Conservation (phyloP, 2,113 vertebrate species). For the Morone saxatilis region DNA sequence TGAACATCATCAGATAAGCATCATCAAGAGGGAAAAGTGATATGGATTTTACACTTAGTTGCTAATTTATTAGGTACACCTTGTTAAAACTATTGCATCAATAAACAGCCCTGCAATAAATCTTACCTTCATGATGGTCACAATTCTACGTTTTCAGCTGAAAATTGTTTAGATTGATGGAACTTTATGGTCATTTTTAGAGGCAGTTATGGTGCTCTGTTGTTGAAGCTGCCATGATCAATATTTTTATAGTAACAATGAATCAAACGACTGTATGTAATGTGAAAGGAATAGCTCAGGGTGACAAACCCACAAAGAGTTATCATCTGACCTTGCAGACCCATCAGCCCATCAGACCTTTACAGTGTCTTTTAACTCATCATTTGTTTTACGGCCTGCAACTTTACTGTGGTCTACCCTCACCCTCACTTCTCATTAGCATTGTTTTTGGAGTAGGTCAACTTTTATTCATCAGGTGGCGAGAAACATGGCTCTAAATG, state of each 20-base stretch:
- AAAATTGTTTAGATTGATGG: not conserved
- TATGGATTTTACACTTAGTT: conserved; percentile 10
- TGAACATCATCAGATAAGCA: not conserved
- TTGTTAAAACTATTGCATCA: not conserved
- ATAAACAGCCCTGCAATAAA: not conserved
- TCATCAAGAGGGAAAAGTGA: not conserved
- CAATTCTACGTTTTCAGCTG: not conserved
- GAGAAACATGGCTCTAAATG: not conserved
- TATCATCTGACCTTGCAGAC: not conserved
- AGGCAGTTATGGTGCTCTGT: not conserved
- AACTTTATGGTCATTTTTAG: not conserved
- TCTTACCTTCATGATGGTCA: not conserved
- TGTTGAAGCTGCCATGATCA: not conserved
- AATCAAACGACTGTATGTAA: not conserved
- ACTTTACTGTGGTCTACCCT: not conserved
- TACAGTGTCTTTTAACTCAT: not conserved
- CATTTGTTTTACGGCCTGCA: not conserved
- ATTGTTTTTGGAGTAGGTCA: not conserved
- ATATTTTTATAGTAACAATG: conserved; percentile 3
- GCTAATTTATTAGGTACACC: not conserved
- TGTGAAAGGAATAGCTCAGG: not conserved
- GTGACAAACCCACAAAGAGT: not conserved
- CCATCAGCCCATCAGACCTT: not conserved
- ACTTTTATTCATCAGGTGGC: too few relatives aligned
- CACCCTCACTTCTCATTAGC: too few relatives aligned